Base-by-base conservation (phyloP, 2,888 invertebrate genomes). In the Hirtodrosophila histrioides region DNA sequence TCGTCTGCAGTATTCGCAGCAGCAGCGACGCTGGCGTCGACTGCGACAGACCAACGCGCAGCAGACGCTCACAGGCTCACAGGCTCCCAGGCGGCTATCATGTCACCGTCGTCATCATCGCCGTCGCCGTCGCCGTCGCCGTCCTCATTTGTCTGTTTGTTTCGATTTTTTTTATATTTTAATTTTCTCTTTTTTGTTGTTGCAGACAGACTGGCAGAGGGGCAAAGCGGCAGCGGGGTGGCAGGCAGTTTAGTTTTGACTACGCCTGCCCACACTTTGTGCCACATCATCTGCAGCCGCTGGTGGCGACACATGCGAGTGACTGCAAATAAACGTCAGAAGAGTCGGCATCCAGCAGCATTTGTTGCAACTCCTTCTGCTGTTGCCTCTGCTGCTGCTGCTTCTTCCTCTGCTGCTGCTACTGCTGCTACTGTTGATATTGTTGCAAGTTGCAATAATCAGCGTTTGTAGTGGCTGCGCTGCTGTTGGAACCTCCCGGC, bases 141-240 rank as follows among this genome's bases (percentile, higher is more conserved):
- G 81, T 86, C 71, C 88, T 86, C 86, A 88, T 86, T 86, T 86
- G 84, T 76, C 75, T 72, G 79, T 75, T 75, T 78, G 78, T 69
- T 56, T 61, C 68, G 63, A 76, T 64, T 57, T 63, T 71, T 50
- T 55, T 58, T 31, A 57, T 69, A 66, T 73, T 69, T 68, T 65
- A 57, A 60, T 72, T 72, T 67, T 55, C 35, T 57, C 51, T 50
- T 57, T 49, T 39, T 53, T 48, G 57, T 44, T 57, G 39, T 46
- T 62, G 54, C 12, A 53, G 58, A 46, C 82, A 60, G 67, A 57
- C 60, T 23, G 76, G 33, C 61, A 24, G 66, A 27, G 75, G 23
- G 23, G 35, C 24, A n/a, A n/a, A n/a, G n/a, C n/a, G 76, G 33
- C 61, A 24, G 66, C 23, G 75, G 23, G 23, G 35, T 17, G 58